These are phyloP conservation scores for Urechis unicinctus DNA, from an alignment of 2,888 invertebrate genomes.

Conservation along the genomic window DNA sequence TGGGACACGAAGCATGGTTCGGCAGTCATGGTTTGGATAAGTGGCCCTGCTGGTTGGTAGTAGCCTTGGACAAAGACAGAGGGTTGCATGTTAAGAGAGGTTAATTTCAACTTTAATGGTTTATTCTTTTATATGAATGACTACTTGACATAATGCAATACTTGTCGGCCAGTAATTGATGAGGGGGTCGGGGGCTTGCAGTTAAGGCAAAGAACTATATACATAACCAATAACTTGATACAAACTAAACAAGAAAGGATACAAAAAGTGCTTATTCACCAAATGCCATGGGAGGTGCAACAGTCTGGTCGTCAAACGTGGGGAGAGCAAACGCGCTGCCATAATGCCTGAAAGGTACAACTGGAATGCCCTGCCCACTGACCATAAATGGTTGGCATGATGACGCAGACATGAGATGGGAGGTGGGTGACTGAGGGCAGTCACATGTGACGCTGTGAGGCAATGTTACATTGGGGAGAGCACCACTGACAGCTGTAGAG, in stretches of 20 bases:
- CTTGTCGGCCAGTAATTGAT: too few species aligned
- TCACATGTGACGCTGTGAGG: background rate
- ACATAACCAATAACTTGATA: too few species aligned
- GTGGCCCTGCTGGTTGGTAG: conserved; percentile 5
- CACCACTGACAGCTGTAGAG: background rate
- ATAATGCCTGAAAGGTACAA: background rate
- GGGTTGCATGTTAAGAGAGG: too few species aligned
- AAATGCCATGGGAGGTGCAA: background rate
- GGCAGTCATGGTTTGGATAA: conserved; percentile 3
- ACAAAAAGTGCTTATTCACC: background rate
- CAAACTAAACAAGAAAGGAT: background rate
- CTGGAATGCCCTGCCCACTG: background rate
- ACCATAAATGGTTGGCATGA: background rate
- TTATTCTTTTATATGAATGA: too few species aligned
- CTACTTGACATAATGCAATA: too few species aligned
- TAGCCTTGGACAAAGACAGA: conserved; percentile 1
- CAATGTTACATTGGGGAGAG: background rate
- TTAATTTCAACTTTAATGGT: too few species aligned
- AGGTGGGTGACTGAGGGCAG: background rate
- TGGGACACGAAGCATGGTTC: conserved; percentile 3
- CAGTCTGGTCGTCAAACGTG: background rate
- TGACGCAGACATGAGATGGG: background rate
- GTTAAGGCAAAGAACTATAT: too few species aligned
- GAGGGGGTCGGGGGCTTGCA: too few species aligned
- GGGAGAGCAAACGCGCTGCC: background rate